Conservation (phyloP, 2,888 invertebrate species). For the Byasa hedistus region DNA sequence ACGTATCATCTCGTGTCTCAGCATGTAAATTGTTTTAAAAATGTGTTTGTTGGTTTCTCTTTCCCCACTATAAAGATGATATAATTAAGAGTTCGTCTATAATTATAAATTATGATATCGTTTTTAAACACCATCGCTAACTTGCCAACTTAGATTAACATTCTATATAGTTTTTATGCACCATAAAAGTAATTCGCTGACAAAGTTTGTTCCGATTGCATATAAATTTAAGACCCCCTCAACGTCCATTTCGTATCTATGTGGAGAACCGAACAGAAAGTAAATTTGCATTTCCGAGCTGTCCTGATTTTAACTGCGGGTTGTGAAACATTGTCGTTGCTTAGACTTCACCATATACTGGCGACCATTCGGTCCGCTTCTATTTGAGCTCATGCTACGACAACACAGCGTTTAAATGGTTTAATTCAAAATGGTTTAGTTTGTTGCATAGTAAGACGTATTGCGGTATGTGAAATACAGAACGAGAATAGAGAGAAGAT, state of each 20-base stretch:
- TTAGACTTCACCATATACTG: constrained; percentile 25
- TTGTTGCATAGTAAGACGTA: not conserved
- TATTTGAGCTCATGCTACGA: constrained; percentile 16
- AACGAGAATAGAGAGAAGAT: not conserved
- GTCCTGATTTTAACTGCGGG: constrained; percentile 18
- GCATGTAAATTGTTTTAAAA: too few relatives aligned
- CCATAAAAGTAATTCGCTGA: not conserved
- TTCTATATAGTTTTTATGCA: not conserved
- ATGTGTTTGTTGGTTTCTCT: too few relatives aligned
- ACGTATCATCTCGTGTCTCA: too few relatives aligned
- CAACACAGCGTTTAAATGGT: constrained; percentile 9
- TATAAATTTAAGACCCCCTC: not conserved
- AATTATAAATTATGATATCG: too few relatives aligned
- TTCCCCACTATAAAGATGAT: too few relatives aligned
- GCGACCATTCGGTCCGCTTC: constrained; percentile 12
- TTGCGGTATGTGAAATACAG: not conserved
- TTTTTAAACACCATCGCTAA: too few relatives aligned
- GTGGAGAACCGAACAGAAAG: constrained; percentile 25
- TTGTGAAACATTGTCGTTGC: constrained; percentile 28
- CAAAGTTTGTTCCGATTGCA: not conserved
- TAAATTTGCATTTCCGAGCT: constrained; percentile 29
- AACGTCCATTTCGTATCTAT: not conserved
- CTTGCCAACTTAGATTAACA: too few relatives aligned
- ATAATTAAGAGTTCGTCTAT: too few relatives aligned
- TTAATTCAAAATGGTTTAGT: not conserved